Percentiles rank a stretch among this genome's conserved stretches.
phyloP scores from a whole-genome alignment of 2,113 vertebrate species.

The Psephotus haematonotus region DNA sequence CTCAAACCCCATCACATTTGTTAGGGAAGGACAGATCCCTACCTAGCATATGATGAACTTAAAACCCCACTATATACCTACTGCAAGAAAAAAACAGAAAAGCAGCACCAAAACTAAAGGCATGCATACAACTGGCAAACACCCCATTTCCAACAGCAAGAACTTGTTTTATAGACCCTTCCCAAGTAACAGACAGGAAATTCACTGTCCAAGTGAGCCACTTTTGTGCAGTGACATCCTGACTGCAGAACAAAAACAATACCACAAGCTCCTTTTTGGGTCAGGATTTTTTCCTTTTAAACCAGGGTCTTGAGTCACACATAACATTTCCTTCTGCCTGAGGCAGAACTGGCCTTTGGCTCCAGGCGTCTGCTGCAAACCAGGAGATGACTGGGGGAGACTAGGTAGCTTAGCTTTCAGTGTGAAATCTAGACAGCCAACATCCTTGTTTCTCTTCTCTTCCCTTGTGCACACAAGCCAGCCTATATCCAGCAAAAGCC shows the following conservation, averaged over 20 bases:
- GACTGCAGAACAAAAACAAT: background rate
- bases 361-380: background rate
- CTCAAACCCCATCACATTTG: background rate
- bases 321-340: background rate
- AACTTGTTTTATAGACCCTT: conserved; percentile 2
- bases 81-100: background rate
- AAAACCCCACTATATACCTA: background rate
- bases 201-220: conserved; percentile 5
- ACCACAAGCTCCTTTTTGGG: background rate
- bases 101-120: background rate
- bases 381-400: background rate
- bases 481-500: background rate
- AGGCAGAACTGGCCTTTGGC: background rate
- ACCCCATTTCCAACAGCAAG: background rate
- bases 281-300: background rate
- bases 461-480: background rate
- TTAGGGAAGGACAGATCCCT: background rate
- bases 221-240: background rate
- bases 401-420: background rate
- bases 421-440: background rate
- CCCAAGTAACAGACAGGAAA: conserved; percentile 33
- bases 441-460: background rate
- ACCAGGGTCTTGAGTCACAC: background rate
- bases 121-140: background rate
- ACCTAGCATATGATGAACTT: background rate